phyloP scores from a whole-genome alignment of 2,113 vertebrate genomes.

The Probosciger aterrimus region DNA sequence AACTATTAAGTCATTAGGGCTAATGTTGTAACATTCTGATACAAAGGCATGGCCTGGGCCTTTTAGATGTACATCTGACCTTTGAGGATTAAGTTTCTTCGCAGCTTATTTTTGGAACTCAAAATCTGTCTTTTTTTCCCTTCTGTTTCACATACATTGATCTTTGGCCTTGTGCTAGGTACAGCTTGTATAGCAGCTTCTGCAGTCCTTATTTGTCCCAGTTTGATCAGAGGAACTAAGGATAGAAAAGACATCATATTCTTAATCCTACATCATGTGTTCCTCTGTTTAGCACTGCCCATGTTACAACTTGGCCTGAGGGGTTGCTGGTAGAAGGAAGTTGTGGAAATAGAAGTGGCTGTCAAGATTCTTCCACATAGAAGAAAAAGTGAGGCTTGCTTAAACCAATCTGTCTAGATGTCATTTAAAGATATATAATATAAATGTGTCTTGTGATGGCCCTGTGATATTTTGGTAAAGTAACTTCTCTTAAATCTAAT shows the following conservation, averaged over 20 bases:
- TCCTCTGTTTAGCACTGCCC: background rate
- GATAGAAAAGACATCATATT: background rate
- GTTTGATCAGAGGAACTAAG: background rate
- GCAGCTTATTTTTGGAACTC: conserved; percentile 50
- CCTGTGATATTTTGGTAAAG: background rate
- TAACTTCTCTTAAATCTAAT: background rate
- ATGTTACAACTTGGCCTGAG: background rate
- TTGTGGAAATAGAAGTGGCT: background rate
- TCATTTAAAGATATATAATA: background rate
- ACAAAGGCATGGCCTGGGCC: conserved; percentile 21
- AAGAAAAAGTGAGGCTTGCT: background rate
- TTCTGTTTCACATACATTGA: background rate
- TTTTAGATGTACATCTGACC: conserved; percentile 57
- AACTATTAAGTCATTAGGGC: conserved; percentile 59
- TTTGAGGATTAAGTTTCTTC: conserved; percentile 58
- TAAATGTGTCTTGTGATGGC: background rate
- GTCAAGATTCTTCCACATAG: background rate
- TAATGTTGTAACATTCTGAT: conserved; percentile 63
- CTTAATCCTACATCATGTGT: rapidly evolving
- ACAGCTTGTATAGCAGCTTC: background rate
- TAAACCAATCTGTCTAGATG: background rate
- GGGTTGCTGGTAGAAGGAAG: background rate
- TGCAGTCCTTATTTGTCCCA: background rate
- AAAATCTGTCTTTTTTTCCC: background rate
- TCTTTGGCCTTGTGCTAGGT: background rate